Evolutionary conservation across 1,140 invertebrate species (phyloP).

Genomic region (Drosophila novamexicana): DNA sequence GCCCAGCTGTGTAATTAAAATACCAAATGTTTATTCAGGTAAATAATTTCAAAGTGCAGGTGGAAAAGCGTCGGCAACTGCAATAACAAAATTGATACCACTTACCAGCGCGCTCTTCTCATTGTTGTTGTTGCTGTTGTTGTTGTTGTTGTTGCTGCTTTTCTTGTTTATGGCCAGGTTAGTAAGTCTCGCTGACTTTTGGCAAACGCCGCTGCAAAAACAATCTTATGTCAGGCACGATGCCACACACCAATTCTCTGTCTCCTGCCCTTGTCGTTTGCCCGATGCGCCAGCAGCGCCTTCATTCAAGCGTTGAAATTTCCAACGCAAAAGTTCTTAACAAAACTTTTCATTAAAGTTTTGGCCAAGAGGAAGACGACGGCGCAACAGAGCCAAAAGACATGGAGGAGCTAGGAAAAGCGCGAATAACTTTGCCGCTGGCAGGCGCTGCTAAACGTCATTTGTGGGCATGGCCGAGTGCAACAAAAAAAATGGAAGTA

Average conservation of each 20-base stretch:
- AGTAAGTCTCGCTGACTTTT: constrained; percentile 66
- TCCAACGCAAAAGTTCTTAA: constrained; percentile 78
- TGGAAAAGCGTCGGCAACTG: constrained; percentile 63
- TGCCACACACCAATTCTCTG: constrained; percentile 17
- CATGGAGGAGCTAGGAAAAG: constrained; percentile 30
- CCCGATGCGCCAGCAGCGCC: constrained; percentile 16
- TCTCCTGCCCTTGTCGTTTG: not conserved
- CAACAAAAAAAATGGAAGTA: constrained; percentile 51
- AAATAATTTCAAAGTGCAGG: constrained; percentile 79
- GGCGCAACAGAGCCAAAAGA: constrained; percentile 46
- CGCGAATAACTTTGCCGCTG: constrained; percentile 75
- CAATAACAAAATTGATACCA: constrained; percentile 81
- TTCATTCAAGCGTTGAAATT: constrained; percentile 81
- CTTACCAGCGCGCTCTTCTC: constrained; percentile 21
- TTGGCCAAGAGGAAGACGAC: constrained; percentile 39
- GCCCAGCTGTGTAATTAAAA: constrained; percentile 76
- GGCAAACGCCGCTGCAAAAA: constrained; percentile 62
- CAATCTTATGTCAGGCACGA: constrained; percentile 72
- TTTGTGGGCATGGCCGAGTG: constrained; percentile 66
- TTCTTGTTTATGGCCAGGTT: constrained; percentile 55
- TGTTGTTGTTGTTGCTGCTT: constrained; percentile 21
- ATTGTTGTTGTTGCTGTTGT: constrained; percentile 1
- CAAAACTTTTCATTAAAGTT: constrained; percentile 84
- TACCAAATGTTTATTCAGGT: constrained; percentile 84
- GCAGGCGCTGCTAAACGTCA: constrained; percentile 76